A percentile compares a stretch with the other conserved stretches of the same genome.
phyloP scores from a whole-genome alignment of 2,797 vertebrate species.

The Schizopygopsis malacanthus region DNA sequence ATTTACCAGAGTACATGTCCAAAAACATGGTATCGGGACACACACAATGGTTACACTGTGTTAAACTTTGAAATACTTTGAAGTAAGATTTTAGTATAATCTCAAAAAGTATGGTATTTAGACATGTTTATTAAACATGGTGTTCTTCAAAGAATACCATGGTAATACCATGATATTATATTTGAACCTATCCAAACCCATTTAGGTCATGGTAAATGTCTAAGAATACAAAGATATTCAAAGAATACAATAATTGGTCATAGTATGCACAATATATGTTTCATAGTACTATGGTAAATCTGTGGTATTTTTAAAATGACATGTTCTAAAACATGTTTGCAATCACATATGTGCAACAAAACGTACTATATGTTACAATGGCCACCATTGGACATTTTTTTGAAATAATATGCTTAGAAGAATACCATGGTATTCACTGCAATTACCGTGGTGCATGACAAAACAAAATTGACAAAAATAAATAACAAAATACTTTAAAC shows the following conservation, averaged over 20 bases:
- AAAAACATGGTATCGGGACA: neutral
- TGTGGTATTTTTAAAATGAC: neutral
- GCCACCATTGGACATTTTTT: neutral
- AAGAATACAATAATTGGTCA: neutral
- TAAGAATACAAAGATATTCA: neutral
- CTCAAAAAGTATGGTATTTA: neutral
- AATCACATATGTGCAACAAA: neutral
- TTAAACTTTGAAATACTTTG: neutral
- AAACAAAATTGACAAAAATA: neutral
- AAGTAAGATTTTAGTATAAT: neutral
- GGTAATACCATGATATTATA: too few species aligned
- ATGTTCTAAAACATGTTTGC: neutral
- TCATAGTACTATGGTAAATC: neutral
- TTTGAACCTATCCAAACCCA: neutral
- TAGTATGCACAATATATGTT: neutral
- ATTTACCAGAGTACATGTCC: neutral
- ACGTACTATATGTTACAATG: neutral
- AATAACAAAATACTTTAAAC: too few species aligned
- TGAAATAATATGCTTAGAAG: neutral
- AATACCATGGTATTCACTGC: neutral
- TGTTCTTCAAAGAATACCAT: too few species aligned
- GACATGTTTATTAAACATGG: neutral
- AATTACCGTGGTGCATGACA: neutral
- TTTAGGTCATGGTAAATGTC: neutral
- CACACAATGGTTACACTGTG: neutral